Percentiles rank a stretch among this genome's conserved stretches.
phyloP scores from a whole-genome alignment of 2,888 invertebrate genomes.

The Nipponacmea schrenckii region DNA sequence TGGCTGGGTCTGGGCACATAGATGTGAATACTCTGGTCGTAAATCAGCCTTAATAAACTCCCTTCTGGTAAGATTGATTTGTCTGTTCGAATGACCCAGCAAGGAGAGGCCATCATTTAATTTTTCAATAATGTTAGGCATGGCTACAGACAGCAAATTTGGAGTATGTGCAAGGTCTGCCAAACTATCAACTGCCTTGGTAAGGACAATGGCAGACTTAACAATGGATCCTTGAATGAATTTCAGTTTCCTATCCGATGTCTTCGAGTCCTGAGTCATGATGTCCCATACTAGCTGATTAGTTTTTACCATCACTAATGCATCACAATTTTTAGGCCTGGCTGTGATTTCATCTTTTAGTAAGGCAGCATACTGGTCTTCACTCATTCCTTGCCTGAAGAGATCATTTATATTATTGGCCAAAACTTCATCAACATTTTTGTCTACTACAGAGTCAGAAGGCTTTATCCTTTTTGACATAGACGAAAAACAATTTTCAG shows the following conservation, averaged over 20 bases:
- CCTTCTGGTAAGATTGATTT: constrained; percentile 12
- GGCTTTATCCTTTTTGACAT: constrained; percentile 13
- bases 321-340: too few relatives aligned
- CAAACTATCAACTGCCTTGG: constrained; percentile 17
- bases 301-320: too few relatives aligned
- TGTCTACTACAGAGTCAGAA: constrained; percentile 11
- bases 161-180: not conserved
- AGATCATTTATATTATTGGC: too few relatives aligned
- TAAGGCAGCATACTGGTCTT: too few relatives aligned
- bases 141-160: not conserved
- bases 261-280: too few relatives aligned
- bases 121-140: constrained; percentile 16
- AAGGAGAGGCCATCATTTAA: constrained; percentile 23
- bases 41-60: too few relatives aligned
- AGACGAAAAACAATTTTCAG: not conserved
- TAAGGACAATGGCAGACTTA: too few relatives aligned
- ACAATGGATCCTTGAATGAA: constrained; percentile 18
- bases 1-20: not conserved
- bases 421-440: constrained; percentile 16
- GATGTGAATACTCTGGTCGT: not conserved
- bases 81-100: constrained; percentile 26
- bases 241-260: constrained; percentile 19
- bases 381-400: too few relatives aligned
- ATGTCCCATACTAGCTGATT: too few relatives aligned
- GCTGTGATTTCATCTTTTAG: too few relatives aligned